phyloP scores from a whole-genome alignment of 92 coral and sea anemone genomes.

The Umimayanthus kanabou region DNA sequence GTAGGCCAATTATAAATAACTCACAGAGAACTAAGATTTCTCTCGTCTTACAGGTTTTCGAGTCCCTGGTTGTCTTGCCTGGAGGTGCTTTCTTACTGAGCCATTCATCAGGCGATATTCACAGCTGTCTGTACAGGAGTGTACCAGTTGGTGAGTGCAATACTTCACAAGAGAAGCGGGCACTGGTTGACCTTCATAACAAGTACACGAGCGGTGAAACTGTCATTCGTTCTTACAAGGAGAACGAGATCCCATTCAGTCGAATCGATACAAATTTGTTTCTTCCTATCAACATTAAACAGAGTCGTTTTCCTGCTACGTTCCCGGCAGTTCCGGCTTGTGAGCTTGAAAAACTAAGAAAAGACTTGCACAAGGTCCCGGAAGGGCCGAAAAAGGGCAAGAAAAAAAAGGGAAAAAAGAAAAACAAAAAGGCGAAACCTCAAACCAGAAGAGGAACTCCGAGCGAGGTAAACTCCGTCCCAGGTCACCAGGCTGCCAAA shows the following conservation, averaged over 20 bases:
- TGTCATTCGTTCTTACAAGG: conserved; percentile 45
- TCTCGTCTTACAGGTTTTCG: conserved; percentile 46
- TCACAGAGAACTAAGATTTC: background rate
- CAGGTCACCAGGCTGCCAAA: background rate
- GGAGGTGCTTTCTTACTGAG: conserved; percentile 63
- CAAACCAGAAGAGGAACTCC: background rate
- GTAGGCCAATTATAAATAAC: no score
- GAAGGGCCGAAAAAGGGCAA: conserved; percentile 47
- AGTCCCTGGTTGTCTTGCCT: conserved; percentile 53
- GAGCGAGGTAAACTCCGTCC: background rate
- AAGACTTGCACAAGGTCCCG: conserved; percentile 24
- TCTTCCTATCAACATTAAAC: conserved; percentile 66
- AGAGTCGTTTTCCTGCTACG: conserved; percentile 74
- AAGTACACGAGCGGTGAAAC: conserved; percentile 31
- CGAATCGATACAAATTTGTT: conserved; percentile 78
- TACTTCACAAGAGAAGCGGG: conserved; percentile 47
- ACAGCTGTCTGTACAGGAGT: conserved; percentile 76
- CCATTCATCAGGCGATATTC: conserved; percentile 77
- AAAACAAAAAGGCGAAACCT: conserved; percentile 43
- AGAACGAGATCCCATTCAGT: conserved; percentile 69
- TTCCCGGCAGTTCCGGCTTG: conserved; percentile 78
- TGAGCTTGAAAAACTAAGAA: conserved; percentile 48
- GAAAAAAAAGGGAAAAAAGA: conserved; percentile 56
- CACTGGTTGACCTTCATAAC: conserved; percentile 62
- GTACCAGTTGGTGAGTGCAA: conserved; percentile 24